Conservation (phyloP, 35 echinoderm and acorn worm species). For the Strongylocentrotus purpuratus region DNA sequence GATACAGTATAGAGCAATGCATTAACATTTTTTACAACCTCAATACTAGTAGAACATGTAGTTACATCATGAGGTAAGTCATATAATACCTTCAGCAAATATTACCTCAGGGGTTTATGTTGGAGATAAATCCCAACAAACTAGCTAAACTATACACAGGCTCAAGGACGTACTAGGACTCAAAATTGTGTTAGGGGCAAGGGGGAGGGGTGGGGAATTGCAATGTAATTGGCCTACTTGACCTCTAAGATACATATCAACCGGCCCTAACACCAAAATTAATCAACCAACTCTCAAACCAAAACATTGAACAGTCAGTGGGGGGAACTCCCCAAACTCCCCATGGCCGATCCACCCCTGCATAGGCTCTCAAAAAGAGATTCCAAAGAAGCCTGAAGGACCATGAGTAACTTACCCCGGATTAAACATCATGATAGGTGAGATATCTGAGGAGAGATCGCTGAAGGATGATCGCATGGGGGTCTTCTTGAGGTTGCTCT, state of each 20-base stretch:
- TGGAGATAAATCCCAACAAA: background rate
- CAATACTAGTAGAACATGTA: background rate
- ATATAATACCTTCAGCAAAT: background rate
- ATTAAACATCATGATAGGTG: constrained; percentile 84
- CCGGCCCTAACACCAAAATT: too few species aligned
- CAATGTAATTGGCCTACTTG: background rate
- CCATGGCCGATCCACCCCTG: too few species aligned
- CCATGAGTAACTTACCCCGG: constrained; percentile 58
- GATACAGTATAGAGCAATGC: background rate
- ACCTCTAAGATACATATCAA: too few species aligned
- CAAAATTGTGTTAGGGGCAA: background rate
- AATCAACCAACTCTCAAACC: too few species aligned
- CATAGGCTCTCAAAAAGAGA: too few species aligned
- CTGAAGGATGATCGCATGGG: constrained; percentile 29
- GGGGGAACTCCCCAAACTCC: too few species aligned
- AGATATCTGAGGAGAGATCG: constrained; percentile 52
- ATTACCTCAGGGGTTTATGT: background rate
- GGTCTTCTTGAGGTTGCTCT: background rate
- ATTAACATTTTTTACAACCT: background rate
- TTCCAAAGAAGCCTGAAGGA: too few species aligned
- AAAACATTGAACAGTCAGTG: too few species aligned
- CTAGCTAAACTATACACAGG: too few species aligned
- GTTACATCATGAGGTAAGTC: background rate
- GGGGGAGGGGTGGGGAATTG: too few species aligned
- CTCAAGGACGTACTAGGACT: too few species aligned